Base-by-base conservation (phyloP, 2,113 vertebrate genomes). In the Gobius niger region DNA sequence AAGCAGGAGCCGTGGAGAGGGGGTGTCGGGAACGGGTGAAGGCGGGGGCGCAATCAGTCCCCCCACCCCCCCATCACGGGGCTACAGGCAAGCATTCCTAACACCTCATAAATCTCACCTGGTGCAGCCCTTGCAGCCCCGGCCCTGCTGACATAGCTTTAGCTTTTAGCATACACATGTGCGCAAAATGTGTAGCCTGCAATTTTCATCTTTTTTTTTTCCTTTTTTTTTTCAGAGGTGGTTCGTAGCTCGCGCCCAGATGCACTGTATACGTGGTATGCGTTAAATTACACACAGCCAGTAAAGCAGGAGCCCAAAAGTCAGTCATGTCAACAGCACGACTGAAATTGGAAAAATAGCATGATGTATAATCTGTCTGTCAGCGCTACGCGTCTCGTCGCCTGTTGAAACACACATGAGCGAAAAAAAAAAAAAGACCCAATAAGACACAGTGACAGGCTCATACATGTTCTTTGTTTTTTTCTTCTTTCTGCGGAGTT, bases 61-160 rank as follows among this genome's bases (percentile, higher is more conserved):
- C 50, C 80, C 81, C 77, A 76, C 49, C 83, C 80, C 85, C 83
- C 82, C 80, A 69, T 86, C 83, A 64, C 74, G 66, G 64, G 53
- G 78, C 82, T 87, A 47, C 87, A 87, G 88, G 83, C 85, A 18
- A 74, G 72, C 85, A 60, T 90, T 91, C 84, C 82, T 84, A 81
- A 87, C 91, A 91, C 88, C 84, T 85, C 87, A 78, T 93, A 91
- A 92, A 92, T 91, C 81, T 88, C 89, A 91, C 88, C 90, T 91
- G 87, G 82, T 82, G 87, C 83, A 80, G 42, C 52, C 52, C 52
- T 16, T 4, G 18, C 18, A 52, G 51, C 68, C 65, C 56, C 66
- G 44, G 70, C 1, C 10, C 81, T 65, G 77, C 82, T 85, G 80
- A 87, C 81, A 80, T 77, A 44, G 66, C 67, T 72, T 76, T 82